Evolutionary conservation across 2,797 vertebrate genomes (phyloP), one percentile per base, ranked within the genome.

Genomic region (Bryconaethiops microstoma): DNA sequence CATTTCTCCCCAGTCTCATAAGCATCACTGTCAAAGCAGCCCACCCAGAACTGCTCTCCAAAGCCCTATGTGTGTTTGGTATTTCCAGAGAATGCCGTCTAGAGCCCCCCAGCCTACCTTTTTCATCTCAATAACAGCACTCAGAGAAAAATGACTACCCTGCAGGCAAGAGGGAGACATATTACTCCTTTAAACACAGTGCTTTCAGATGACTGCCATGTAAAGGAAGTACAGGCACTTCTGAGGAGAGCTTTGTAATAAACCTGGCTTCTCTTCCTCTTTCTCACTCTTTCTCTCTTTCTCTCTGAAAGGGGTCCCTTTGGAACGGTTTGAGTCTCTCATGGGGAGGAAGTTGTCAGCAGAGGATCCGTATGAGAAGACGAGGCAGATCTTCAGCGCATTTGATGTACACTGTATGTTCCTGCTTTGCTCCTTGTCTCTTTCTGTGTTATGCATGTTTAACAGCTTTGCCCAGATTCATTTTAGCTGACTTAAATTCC

Each of bases 351-450:
- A 92, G 88, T 91, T 91, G 77, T 80, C 90, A 74, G 71, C 62
- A 12, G 85, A 88, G 45, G 86, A 94, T 17, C 77, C 82, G 25
- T 82, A 81, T 60, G 91, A 87, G 68, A 89, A 93, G 91, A 86
- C 84, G 68, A 88, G 88, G 78, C 91, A 91, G 83, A 92, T 93
- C 85, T 94, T 95, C 87, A 92, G 86, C 48, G 89, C 88, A 70
- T 94, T 95, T 88, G 91, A 94, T 84, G 78, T 62, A 10, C 89
- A 92, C 82, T 86, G 82, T 94, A 91, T 85, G 90, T 91, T 84
- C 83, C 82, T 83, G 29, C 57, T 40, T 13, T 6, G 19, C 65
- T 73, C 40, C 74, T 76, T 76, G 7, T 76, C 23, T 70, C 69
- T 48, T 8, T 63, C 78, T 74, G 57, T 76, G 35, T 75, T 74